Evolutionary conservation across 2,888 invertebrate species (phyloP), one percentile per base, ranked within the genome.

Genomic region (Pristionchus entomophagus): DNA sequence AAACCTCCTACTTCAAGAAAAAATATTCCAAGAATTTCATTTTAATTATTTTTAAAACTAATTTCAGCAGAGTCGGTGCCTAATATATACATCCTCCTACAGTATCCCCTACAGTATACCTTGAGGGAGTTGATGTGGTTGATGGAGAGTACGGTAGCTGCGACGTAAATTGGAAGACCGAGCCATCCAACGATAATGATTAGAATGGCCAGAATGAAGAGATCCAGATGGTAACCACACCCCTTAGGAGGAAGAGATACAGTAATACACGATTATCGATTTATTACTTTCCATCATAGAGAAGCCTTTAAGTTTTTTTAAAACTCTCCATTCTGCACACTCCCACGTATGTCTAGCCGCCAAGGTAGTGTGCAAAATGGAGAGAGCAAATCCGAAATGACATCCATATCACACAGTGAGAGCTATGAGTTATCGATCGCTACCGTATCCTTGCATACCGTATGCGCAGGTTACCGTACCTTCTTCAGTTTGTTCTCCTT

Each of bases 121-220:
- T 92, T 97, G 91, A 99, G 95, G 0, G 97, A 97, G 94, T 98
- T 97, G 2, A 99, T 98, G 94, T 99, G 99, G 93, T 98, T 98
- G 91, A 99, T 97, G 88, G 98, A 97, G 53, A 99, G 95, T 1
- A 99, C 99, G 0, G 99, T 99, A 0, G 98, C 99, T 19, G 99
- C 99, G 51, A 99, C 95, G 90, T 95, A 95, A 92, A 94, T 94
- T 0, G 98, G 98, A 84, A 99, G 94, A 2, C 98, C 98, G 96
- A 98, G 96, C 2, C 97, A 93, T 17, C 97, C 97, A 88, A 97
- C 97, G 87, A 98, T 95, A 91, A 96, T 95, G 92, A 99, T 98
- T 85, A 98, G 94, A 87, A 97, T 95, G 2, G 97, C 96, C 89
- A 99, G 95, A 0, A 99, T 95, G 93, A 98, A 97, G 45, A 99